A percentile compares a stretch with the other conserved stretches of the same genome.
phyloP scores from a whole-genome alignment of 2,797 vertebrate species.

The Pitangus sulphuratus region DNA sequence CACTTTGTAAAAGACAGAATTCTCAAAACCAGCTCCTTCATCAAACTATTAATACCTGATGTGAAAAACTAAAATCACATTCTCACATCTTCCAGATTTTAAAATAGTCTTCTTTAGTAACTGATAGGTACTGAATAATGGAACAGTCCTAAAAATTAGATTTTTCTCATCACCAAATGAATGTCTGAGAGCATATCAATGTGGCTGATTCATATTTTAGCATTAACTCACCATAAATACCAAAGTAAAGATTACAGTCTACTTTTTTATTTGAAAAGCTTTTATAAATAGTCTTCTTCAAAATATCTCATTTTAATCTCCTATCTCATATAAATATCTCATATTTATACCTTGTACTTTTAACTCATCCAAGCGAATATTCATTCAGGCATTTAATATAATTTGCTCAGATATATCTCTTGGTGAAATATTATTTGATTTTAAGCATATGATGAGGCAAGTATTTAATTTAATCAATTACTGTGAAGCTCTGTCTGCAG shows the following conservation, averaged over 20 bases:
- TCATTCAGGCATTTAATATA: slow-evolving; percentile 31
- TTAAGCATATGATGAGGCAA: slow-evolving; percentile 44
- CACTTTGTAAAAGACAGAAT: neutral
- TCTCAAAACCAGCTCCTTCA: neutral
- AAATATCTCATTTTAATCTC: neutral
- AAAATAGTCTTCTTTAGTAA: neutral
- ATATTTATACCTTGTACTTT: neutral
- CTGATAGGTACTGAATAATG: neutral
- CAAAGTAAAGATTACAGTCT: neutral
- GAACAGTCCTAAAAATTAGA: neutral
- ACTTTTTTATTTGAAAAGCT: slow-evolving; percentile 24
- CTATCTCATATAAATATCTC: neutral
- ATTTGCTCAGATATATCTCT: slow-evolving; percentile 43
- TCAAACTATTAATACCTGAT: neutral
- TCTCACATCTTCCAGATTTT: neutral
- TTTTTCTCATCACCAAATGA: neutral
- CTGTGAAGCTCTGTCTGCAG: slow-evolving; percentile 44
- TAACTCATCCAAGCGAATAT: slow-evolving; percentile 42
- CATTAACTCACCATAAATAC: neutral
- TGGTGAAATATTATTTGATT: slow-evolving; percentile 45
- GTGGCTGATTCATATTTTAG: neutral
- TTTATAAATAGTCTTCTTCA: neutral
- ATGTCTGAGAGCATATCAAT: neutral
- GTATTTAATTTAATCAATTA: slow-evolving; percentile 39
- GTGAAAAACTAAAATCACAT: neutral